Percentiles rank a stretch among this genome's conserved stretches.
phyloP scores from a whole-genome alignment of 64 coral and sea anemone genomes.

The Pocillopora damicornis region DNA sequence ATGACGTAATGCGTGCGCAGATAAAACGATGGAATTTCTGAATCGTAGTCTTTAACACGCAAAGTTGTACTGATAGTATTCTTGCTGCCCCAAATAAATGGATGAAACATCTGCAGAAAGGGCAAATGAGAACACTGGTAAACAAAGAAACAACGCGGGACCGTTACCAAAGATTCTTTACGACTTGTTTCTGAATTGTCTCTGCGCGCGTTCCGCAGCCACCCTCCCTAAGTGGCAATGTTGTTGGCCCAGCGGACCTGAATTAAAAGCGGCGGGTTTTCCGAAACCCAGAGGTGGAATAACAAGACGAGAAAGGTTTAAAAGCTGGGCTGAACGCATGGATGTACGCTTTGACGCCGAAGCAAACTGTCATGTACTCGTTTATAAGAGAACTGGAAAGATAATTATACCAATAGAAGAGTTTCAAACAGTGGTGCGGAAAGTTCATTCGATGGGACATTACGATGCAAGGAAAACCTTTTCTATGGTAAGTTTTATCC shows the following conservation, averaged over 20 bases:
- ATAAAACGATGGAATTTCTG: neutral
- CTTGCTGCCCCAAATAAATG: conserved; percentile 10
- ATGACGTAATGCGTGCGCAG: conserved; percentile 16
- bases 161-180: conserved; percentile 59
- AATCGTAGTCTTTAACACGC: neutral
- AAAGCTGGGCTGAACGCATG: conserved; percentile 88
- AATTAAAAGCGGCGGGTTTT: conserved; percentile 84
- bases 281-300: conserved; percentile 83
- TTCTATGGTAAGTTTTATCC: conserved; percentile 38
- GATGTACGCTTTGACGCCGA: conserved; percentile 56
- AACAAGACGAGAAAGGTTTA: conserved; percentile 79
- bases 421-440: conserved; percentile 65
- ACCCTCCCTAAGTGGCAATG: conserved; percentile 54
- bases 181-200: conserved; percentile 60
- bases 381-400: conserved; percentile 83
- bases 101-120: conserved; percentile 23
- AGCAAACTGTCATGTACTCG: conserved; percentile 48
- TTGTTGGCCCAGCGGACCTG: conserved; percentile 75
- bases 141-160: conserved; percentile 61
- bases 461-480: conserved; percentile 64
- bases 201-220: conserved; percentile 51
- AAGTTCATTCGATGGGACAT: conserved; percentile 62
- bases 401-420: conserved; percentile 87
- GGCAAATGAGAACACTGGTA: conserved; percentile 16
- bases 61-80: neutral